Percentiles rank a stretch among this genome's conserved stretches.
These are phyloP conservation scores for Geopemphigus sp. DNA, from an alignment of 1,140 invertebrate genomes.

Conservation along the genomic window DNA sequence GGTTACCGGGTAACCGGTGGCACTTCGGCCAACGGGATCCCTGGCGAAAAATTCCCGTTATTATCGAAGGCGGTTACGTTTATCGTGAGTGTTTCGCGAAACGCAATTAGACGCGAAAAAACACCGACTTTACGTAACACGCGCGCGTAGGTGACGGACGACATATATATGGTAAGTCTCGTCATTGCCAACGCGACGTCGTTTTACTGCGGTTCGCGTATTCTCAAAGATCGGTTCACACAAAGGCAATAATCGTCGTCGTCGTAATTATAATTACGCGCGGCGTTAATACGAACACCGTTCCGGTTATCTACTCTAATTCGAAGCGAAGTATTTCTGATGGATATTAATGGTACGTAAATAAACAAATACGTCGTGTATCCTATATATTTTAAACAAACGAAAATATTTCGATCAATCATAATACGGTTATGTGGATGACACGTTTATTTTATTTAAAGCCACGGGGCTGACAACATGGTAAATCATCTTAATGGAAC, in stretches of 20 bases:
- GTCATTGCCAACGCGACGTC: no score
- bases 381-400: slow-evolving; percentile 37
- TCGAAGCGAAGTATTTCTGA: slow-evolving; percentile 40
- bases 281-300: slow-evolving; percentile 18
- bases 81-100: no score
- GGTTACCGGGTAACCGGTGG: no score
- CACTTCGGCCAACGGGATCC: no score
- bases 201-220: no score
- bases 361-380: neutral
- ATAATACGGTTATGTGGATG: slow-evolving; percentile 46
- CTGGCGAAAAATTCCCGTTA: no score
- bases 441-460: slow-evolving; percentile 49
- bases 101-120: no score
- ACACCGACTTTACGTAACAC: no score
- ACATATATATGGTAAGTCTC: no score
- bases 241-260: slow-evolving; percentile 19
- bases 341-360: slow-evolving; percentile 39
- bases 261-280: slow-evolving; percentile 22
- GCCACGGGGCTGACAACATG: slow-evolving; percentile 41
- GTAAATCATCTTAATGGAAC: slow-evolving; percentile 49
- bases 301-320: slow-evolving; percentile 37
- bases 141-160: no score
- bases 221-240: slow-evolving; percentile 14
- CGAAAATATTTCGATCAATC: slow-evolving; percentile 46
- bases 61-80: no score